Evolutionary conservation across 2,888 invertebrate genomes (phyloP), one percentile per base, ranked within the genome.

Genomic region (Rosalia funebris): DNA sequence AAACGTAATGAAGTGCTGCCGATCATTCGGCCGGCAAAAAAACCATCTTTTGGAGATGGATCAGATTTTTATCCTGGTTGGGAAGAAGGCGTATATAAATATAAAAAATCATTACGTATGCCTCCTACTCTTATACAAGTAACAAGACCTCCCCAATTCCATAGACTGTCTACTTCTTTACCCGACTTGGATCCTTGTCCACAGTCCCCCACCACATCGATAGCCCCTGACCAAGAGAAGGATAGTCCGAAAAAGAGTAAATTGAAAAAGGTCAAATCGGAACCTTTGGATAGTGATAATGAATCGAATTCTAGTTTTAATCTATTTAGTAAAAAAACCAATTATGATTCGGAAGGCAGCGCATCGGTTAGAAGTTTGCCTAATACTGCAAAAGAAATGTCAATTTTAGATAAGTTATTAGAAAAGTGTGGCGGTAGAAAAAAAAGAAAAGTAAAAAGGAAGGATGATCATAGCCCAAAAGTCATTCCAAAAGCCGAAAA

Each of bases 1-100:
- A 66, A 63, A 44, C 1, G 55, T 3, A 31, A 60, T 39, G 65
- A 50, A 60, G 42, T 64, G 4, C 36, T 69, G 10, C 60, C 69
- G 12, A 65, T 69, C 70, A 78, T 74, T 63, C 81, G 80, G 65
- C 78, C 78, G 9, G 79, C 80, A 1, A 80, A 78, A 20, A 89
- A 89, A 77, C 85, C 88, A n/a, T 82, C 84, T 25, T 89, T 88
- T 75, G 90, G 89, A 1, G 88, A 89, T 76, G 89, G 89, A 25
- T 88, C 88, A 37, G 88, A 89, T 74, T 91, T 91, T 73, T 85
- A 88, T 69, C 91, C 91, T 0, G 91, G 91, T 0, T 92, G 92
- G 92, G 91, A 92, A 81, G 90, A 92, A 75, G 93, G 93, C 74
- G 86, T 93, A 12, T 92, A 91, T 74, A 89, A 88, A 71, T 94